Evolutionary conservation across 2,888 invertebrate genomes (phyloP).

Genomic region (Eurytoma adleriae): DNA sequence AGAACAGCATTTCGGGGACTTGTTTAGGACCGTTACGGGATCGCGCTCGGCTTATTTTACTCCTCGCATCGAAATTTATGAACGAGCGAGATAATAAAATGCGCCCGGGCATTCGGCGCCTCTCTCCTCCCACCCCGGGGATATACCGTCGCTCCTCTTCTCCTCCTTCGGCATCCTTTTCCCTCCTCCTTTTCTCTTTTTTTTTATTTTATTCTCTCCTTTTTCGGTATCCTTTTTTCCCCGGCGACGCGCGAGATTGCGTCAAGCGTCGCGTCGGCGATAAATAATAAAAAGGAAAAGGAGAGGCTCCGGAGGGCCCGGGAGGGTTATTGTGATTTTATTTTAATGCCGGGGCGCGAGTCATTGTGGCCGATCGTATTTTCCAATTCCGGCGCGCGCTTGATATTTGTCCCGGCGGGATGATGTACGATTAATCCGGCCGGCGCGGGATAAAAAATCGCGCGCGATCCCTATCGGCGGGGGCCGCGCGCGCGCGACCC

Average conservation of each 20-base stretch:
- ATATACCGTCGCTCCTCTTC: conserved; percentile 1
- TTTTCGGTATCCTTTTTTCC: conserved; percentile 6
- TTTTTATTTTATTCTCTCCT: background rate
- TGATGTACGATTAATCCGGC: background rate
- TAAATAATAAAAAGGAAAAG: conserved; percentile 48
- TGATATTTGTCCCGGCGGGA: background rate
- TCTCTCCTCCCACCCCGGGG: conserved; percentile 4
- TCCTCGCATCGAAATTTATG: conserved; percentile 71
- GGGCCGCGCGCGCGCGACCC: too few relatives aligned
- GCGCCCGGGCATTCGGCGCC: conserved; percentile 63
- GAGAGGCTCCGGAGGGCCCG: background rate
- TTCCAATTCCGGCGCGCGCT: conserved; percentile 9
- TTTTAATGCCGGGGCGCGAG: background rate
- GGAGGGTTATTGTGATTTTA: conserved; percentile 16
- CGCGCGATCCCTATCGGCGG: background rate
- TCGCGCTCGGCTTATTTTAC: conserved; percentile 67
- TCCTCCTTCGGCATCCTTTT: conserved; percentile 7
- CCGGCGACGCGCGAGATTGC: conserved; percentile 40
- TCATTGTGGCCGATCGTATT: background rate
- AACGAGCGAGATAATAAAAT: conserved; percentile 73
- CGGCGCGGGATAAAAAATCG: background rate
- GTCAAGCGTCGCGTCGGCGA: conserved; percentile 40
- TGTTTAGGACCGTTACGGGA: conserved; percentile 56
- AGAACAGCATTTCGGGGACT: conserved; percentile 31
- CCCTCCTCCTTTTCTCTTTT: background rate